phyloP scores from a whole-genome alignment of 1,140 invertebrate genomes.

The Mizuhopecten yessoensis region DNA sequence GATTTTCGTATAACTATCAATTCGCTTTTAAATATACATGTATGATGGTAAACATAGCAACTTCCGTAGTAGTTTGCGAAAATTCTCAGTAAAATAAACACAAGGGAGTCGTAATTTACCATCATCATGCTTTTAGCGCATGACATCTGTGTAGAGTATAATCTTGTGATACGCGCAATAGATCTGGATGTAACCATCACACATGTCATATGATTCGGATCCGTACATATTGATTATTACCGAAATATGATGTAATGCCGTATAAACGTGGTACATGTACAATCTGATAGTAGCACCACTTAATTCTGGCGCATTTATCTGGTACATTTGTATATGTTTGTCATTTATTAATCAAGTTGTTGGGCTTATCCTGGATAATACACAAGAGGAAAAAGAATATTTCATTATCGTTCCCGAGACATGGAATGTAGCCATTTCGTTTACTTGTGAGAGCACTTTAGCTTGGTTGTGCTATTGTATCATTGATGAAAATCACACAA shows the following conservation, averaged over 20 bases:
- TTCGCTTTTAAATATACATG: too few relatives aligned
- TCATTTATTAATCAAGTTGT: not conserved
- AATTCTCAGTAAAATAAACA: not conserved
- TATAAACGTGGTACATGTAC: not conserved
- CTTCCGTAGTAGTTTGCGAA: not conserved
- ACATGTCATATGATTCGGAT: not conserved
- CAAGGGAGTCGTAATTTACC: not conserved
- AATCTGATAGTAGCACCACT: too few relatives aligned
- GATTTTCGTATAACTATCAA: too few relatives aligned
- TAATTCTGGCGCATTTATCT: not conserved
- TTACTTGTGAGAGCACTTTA: constrained; percentile 33
- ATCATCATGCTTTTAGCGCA: constrained; percentile 13
- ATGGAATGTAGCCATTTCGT: not conserved
- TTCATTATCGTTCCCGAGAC: not conserved
- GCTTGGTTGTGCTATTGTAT: not conserved
- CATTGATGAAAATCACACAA: constrained; percentile 34
- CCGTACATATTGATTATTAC: not conserved
- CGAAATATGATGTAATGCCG: not conserved
- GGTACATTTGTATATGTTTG: not conserved
- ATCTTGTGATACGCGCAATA: not conserved
- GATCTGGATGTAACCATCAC: not conserved
- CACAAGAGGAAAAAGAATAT: constrained; percentile 13
- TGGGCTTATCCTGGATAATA: not conserved
- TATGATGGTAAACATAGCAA: not conserved
- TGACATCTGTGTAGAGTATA: not conserved